Evolutionary conservation across 2,797 vertebrate species (phyloP).

Genomic region (Chiloscyllium punctatum): DNA sequence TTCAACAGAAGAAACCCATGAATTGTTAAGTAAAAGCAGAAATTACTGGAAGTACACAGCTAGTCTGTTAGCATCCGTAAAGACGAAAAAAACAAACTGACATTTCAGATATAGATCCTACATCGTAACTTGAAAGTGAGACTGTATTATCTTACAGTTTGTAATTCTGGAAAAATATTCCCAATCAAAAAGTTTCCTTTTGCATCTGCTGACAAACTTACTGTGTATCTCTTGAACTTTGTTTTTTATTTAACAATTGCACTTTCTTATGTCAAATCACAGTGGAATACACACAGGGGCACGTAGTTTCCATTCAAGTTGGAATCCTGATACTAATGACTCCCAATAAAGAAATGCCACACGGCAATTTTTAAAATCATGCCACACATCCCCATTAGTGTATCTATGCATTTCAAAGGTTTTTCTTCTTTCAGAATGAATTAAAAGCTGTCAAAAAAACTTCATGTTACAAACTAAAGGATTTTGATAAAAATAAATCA

Average conservation of each 20-base stretch:
- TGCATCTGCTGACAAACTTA: not conserved
- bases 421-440: not conserved
- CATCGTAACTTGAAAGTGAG: not conserved
- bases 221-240: not conserved
- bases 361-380: not conserved
- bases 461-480: not conserved
- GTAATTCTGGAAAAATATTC: not conserved
- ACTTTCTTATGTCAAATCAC: not conserved
- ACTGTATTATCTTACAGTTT: not conserved
- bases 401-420: not conserved
- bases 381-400: not conserved
- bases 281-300: not conserved
- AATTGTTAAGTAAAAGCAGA: constrained; percentile 7
- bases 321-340: not conserved
- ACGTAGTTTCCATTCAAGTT: not conserved
- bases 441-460: not conserved
- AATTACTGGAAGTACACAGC: not conserved
- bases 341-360: not conserved
- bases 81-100: not conserved
- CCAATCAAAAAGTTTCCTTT: not conserved
- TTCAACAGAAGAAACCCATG: not conserved
- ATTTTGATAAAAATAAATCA: not conserved
- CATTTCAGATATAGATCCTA: not conserved
- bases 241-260: not conserved
- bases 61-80: not conserved